These are phyloP conservation scores for Hafferia zeledoni DNA, from an alignment of 2,797 vertebrate species.

Conservation along the genomic window DNA sequence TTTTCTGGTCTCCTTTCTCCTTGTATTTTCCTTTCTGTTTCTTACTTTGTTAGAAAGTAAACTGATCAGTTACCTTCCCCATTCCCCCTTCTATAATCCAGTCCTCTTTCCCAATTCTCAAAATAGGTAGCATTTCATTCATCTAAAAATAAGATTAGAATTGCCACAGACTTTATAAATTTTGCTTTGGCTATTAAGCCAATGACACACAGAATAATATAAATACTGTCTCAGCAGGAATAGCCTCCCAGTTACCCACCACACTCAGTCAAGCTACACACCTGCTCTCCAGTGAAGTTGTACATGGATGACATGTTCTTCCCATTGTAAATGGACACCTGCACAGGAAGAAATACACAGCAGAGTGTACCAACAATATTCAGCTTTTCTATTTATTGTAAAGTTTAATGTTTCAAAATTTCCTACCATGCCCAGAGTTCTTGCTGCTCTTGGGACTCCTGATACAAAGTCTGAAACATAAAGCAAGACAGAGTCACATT, in stretches of 20 bases:
- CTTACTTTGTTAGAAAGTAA: not conserved
- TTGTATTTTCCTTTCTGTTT: not conserved
- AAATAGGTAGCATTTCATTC: not conserved
- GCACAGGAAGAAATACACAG: not conserved
- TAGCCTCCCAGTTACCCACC: not conserved
- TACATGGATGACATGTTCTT: slow-evolving; percentile 89
- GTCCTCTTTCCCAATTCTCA: not conserved
- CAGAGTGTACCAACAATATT: not conserved
- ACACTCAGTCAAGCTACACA: slow-evolving; percentile 45
- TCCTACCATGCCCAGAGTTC: slow-evolving; percentile 93
- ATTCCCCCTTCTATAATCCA: not conserved
- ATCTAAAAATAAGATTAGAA: not conserved
- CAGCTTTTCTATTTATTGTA: not conserved
- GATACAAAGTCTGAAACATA: slow-evolving; percentile 89
- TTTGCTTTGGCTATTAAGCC: not conserved
- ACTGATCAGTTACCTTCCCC: not conserved
- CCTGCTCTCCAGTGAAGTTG: slow-evolving; percentile 96
- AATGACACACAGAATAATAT: not conserved
- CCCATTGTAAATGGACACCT: slow-evolving; percentile 95
- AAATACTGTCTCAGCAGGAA: not conserved
- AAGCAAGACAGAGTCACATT: not conserved
- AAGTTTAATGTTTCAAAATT: not conserved
- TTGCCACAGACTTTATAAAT: not conserved
- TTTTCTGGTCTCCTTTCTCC: not conserved
- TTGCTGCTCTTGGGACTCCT: slow-evolving; percentile 92